These are phyloP conservation scores for Tethya wilhelma DNA, from an alignment of 37 sponge, comb jelly and placozoan species.

Conservation along the genomic window DNA sequence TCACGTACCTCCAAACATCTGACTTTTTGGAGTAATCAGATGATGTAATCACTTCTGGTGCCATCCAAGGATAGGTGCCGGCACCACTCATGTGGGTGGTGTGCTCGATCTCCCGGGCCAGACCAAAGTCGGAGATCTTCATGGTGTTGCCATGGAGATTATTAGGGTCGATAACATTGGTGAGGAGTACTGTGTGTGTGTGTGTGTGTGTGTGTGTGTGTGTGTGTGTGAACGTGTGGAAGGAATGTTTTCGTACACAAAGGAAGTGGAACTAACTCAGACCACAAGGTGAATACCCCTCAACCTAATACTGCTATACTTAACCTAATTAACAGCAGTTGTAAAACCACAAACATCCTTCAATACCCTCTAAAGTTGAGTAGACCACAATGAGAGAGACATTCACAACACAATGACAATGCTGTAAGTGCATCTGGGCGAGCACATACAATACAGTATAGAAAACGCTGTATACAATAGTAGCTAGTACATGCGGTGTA, in stretches of 20 bases:
- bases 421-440: no score
- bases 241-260: not conserved
- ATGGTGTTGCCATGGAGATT: constrained; percentile 61
- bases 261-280: no score
- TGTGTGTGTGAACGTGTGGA: not conserved
- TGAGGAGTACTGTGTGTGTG: constrained; percentile 67
- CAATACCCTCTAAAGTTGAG: no score
- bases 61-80: constrained; percentile 97
- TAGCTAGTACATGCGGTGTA: no score
- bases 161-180: constrained; percentile 34
- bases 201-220: constrained; percentile 2
- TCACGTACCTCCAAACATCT: constrained; percentile 94
- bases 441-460: no score
- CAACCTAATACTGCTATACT: no score
- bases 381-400: no score
- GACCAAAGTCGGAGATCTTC: constrained; percentile 94
- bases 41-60: constrained; percentile 88
- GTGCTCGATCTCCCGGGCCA: constrained; percentile 88
- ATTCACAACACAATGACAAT: no score
- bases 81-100: constrained; percentile 91
- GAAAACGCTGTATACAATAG: no score
- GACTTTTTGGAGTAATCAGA: constrained; percentile 81
- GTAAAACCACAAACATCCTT: no score
- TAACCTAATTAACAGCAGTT: no score
- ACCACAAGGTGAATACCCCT: no score